Evolutionary conservation across 2,888 invertebrate genomes (phyloP).

Genomic region (Byasa hedistus): DNA sequence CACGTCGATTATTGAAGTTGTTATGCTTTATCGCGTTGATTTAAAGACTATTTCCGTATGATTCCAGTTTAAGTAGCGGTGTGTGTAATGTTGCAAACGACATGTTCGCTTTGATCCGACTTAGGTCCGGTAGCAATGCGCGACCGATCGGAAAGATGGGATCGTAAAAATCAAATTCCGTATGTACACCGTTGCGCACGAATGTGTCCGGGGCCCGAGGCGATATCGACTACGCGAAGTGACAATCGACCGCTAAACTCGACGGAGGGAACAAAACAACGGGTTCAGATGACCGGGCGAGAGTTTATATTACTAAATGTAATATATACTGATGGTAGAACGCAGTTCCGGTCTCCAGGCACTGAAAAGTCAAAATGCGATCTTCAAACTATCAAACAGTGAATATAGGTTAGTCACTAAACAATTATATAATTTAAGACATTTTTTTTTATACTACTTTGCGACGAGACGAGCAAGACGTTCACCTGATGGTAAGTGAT

Average conservation of each 20-base stretch:
- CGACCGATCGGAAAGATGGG: constrained; percentile 67
- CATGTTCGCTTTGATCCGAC: constrained; percentile 41
- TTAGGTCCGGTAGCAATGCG: constrained; percentile 62
- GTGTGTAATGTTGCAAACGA: constrained; percentile 33
- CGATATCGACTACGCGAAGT: constrained; percentile 24
- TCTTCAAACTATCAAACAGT: no score
- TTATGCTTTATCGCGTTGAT: background rate
- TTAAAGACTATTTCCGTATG: constrained; percentile 33
- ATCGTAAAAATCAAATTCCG: constrained; percentile 62
- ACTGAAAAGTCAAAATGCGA: no score
- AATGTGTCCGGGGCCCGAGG: constrained; percentile 22
- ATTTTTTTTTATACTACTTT: no score
- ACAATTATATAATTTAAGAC: no score
- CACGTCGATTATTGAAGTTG: background rate
- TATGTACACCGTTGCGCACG: constrained; percentile 46
- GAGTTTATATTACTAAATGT: background rate
- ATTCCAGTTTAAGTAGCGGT: background rate
- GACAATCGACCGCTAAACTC: constrained; percentile 17
- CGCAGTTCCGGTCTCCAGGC: no score
- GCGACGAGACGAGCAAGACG: no score
- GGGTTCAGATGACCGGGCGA: background rate
- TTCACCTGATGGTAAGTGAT: no score
- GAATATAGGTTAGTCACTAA: no score
- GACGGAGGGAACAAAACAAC: constrained; percentile 6
- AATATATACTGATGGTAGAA: no score